These are phyloP conservation scores for Geodia barretti DNA, from an alignment of 37 sponge, comb jelly and placozoan genomes.

Conservation along the genomic window DNA sequence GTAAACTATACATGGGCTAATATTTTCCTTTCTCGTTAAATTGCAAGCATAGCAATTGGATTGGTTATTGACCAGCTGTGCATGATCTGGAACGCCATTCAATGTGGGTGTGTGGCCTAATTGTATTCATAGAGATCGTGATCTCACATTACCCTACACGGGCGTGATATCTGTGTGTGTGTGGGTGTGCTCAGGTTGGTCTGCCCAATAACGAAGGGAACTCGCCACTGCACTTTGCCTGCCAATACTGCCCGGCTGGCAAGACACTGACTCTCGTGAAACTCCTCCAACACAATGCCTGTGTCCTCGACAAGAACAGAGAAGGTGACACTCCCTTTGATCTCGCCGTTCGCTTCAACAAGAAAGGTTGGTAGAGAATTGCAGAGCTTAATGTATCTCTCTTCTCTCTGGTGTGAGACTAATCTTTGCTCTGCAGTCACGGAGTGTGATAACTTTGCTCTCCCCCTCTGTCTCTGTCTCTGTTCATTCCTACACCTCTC, in stretches of 20 bases:
- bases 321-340: constrained; percentile 80
- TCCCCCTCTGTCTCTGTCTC: neutral
- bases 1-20: too few species aligned
- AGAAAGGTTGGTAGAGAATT: constrained; percentile 56
- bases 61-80: too few species aligned
- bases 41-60: too few species aligned
- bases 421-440: too few species aligned
- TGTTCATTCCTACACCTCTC: neutral
- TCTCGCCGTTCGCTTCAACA: constrained; percentile 79
- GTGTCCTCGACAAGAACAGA: constrained; percentile 43
- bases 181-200: too few species aligned
- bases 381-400: neutral
- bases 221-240: constrained; percentile 86
- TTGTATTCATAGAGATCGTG: too few species aligned
- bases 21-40: too few species aligned
- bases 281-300: constrained; percentile 63
- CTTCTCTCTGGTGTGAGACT: neutral
- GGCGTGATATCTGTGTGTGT: too few species aligned
- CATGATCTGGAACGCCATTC: too few species aligned
- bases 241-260: constrained; percentile 71
- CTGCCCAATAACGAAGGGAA: constrained; percentile 51
- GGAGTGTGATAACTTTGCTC: neutral
- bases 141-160: too few species aligned
- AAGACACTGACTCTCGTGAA: constrained; percentile 77
- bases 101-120: too few species aligned